phyloP scores from a whole-genome alignment of 1,140 invertebrate genomes.

The Paralvinella palmiformis region DNA sequence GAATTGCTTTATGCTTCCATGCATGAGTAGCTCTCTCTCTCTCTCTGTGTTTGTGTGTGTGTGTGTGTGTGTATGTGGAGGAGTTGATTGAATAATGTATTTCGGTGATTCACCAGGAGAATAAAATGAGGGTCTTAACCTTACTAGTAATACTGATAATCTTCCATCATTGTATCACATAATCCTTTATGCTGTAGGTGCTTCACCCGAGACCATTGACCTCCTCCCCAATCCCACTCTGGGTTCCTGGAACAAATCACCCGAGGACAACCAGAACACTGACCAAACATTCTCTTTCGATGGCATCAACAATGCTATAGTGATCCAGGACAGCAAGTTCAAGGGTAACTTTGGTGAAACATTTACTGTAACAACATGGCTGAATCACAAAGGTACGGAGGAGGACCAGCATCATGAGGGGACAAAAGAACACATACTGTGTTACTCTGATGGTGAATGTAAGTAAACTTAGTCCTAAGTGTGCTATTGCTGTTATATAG shows the following conservation, averaged over 20 bases:
- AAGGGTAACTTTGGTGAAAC: conserved; percentile 60
- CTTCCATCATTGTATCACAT: neutral
- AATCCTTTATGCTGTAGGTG: conserved; percentile 52
- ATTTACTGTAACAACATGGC: conserved; percentile 88
- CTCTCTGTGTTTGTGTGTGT: too few relatives aligned
- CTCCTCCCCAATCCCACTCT: conserved; percentile 76
- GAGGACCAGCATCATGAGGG: conserved; percentile 17
- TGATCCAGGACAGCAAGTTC: conserved; percentile 35
- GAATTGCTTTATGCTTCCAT: too few relatives aligned
- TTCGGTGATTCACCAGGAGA: too few relatives aligned
- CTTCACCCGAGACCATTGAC: conserved; percentile 66
- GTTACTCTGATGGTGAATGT: conserved; percentile 94
- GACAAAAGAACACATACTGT: conserved; percentile 86
- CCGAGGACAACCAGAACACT: conserved; percentile 80
- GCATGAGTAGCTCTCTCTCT: too few relatives aligned
- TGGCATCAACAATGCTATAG: conserved; percentile 74
- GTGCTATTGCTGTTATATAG: too few relatives aligned
- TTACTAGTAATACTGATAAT: too few relatives aligned
- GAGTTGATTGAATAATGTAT: too few relatives aligned
- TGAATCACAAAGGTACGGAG: conserved; percentile 69
- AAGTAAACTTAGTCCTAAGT: too few relatives aligned
- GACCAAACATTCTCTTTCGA: conserved; percentile 95
- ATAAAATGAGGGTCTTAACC: too few relatives aligned
- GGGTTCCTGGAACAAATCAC: conserved; percentile 75
- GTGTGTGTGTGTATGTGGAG: too few relatives aligned